Base-by-base conservation (phyloP, 2,113 vertebrate genomes). In the Calyptomena viridis region DNA sequence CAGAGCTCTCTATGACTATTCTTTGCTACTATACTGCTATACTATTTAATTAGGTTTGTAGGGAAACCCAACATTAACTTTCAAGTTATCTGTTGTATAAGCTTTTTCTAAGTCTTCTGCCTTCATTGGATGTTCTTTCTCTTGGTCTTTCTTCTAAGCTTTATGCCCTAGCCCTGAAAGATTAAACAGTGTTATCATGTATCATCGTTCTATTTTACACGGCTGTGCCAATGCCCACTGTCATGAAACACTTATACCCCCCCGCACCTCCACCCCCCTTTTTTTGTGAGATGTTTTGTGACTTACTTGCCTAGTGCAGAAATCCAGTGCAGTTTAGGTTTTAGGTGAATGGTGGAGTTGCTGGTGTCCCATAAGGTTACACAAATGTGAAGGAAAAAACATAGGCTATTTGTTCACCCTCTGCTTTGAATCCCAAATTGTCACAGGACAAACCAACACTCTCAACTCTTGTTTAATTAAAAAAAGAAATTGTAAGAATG, bases 211-310 rank as follows among this genome's bases (percentile, higher is more conserved):
- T 55, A 3, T 84, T 89, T 62, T 20, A 75, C 14, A 14, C 52
- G 68, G 9, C 59, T 25, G 1, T 33, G 21, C 28, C 53, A 14
- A 10, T 84, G 42, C 19, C n/a, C 11, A 12, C 35, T 59, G 24
- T 31, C 22, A 12, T 53, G 40, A 78, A 82, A 79, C 24, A 35
- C 15, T 5, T n/a, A n/a, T n/a, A 2, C 12, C 3, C 9, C 3
- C 2, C 6, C 4, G 3, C 2, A 2, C 66, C 5, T 13, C 44
- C 44, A 20, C 8, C 7, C 21, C 56, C 22, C n/a, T 10, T 6
- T 58, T 42, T 30, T 46, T 20, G 46, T 47, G 46, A 20, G 9
- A 33, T 31, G 37, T 62, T 50, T 23, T 13, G 40, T 82, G 14
- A 8, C 12, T 86, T 77, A 46, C 20, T 33, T 46, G 53, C 25